Evolutionary conservation across 2,113 vertebrate species (phyloP).

Genomic region (Paradoxurus hermaphroditus): DNA sequence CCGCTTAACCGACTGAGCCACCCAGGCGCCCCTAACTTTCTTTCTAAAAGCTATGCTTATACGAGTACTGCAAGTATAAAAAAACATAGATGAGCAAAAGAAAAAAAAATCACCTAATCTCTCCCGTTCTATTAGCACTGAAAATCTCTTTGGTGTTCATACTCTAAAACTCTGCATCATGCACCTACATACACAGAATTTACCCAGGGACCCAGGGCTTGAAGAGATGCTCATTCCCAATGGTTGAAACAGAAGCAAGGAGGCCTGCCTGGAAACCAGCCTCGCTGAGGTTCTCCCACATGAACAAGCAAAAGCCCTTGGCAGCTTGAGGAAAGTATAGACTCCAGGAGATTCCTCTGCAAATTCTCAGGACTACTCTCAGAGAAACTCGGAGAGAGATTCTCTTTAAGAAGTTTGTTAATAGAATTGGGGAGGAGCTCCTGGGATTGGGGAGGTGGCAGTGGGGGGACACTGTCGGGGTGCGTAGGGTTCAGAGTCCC

Average conservation of each 20-base stretch:
- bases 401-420: neutral
- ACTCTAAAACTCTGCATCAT: neutral
- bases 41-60: no score
- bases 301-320: neutral
- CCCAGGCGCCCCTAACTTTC: no score
- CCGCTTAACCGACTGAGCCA: no score
- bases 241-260: neutral
- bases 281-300: neutral
- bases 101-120: neutral
- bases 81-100: neutral
- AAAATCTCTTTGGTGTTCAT: neutral
- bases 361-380: neutral
- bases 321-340: neutral
- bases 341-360: neutral
- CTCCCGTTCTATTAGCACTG: neutral
- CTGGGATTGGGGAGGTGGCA: neutral
- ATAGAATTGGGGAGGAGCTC: neutral
- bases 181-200: slow-evolving; percentile 62
- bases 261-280: neutral
- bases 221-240: neutral
- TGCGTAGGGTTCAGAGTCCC: neutral
- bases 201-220: neutral
- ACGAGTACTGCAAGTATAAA: neutral
- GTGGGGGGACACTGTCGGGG: neutral
- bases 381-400: neutral